phyloP scores from a whole-genome alignment of 2,113 vertebrate genomes.

The Notarius quadriscutis region DNA sequence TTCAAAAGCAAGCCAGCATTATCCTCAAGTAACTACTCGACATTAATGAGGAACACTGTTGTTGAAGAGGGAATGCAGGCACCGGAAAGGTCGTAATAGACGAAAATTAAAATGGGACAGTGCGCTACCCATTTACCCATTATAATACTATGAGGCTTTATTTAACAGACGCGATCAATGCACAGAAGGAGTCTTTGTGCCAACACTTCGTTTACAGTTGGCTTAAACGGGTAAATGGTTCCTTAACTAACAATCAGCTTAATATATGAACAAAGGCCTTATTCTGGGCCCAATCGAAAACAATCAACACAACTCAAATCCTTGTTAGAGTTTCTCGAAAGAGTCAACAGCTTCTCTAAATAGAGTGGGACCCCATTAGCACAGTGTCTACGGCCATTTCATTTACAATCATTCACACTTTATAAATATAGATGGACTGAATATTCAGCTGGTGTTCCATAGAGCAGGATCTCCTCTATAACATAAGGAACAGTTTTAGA shows the following conservation, averaged over 20 bases:
- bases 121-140: slow-evolving; percentile 7
- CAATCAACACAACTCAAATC: background rate
- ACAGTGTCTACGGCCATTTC: slow-evolving; percentile 7
- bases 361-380: background rate
- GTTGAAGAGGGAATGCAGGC: slow-evolving; percentile 15
- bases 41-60: slow-evolving; percentile 24
- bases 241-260: background rate
- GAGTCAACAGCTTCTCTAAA: background rate
- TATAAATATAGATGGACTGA: background rate
- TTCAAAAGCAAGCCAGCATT: slow-evolving; percentile 10
- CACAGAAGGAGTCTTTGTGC: background rate
- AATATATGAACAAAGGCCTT: background rate
- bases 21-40: slow-evolving; percentile 33
- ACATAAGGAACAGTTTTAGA: background rate
- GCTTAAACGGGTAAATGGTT: background rate
- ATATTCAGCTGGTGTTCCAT: slow-evolving; percentile 2
- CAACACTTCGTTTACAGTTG: background rate
- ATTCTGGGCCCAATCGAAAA: background rate
- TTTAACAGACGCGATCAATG: background rate
- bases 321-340: background rate
- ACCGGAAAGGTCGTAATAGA: background rate
- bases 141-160: background rate
- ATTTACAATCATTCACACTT: background rate
- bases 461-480: background rate
- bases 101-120: slow-evolving; percentile 18